Evolutionary conservation across 2,888 invertebrate species (phyloP), one percentile per base, ranked within the genome.

Genomic region (Spicauda simplicius): DNA sequence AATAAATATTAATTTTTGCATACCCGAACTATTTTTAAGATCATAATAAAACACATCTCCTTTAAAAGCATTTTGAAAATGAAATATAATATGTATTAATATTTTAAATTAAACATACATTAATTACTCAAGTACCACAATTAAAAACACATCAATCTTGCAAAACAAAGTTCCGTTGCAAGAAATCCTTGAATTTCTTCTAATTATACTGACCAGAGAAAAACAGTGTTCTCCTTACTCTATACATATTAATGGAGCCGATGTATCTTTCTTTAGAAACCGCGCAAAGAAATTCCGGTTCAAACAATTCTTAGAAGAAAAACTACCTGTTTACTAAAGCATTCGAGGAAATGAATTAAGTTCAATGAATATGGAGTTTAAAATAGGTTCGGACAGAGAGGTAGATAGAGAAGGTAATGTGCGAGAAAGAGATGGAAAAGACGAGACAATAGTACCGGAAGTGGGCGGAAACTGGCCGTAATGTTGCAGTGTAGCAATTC

Each of bases 381-480:
- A 76, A 77, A 77, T 71, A 72, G 72, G 58, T 56, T 56, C 61
- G 63, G 72, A 74, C 63, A 66, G 69, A 71, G 75, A 74, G 48
- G 61, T 55, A 20, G 56, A 55, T 61, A 74, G 64, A n/a, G 25
- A 62, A 69, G 68, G 41, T 45, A 33, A 52, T 48, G 54, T 53
- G 71, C 60, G 65, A 45, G 70, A 73, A 70, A 69, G 70, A 71
- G 76, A 72, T 45, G 19, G 48, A 37, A 50, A 20, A 69, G 71
- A 72, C 74, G 70, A 69, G 70, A 79, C 74, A 80, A 80, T 77
- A 72, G 74, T 64, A 72, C 64, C 69, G 76, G 75, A 79, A 76
- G 65, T 54, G 30, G 54, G 71, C 74, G 80, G 79, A 79, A 81
- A 79, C 79, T 77, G 78, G 77, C 76, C 76, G 75, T 71, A 71